Evolutionary conservation across 2,888 invertebrate genomes (phyloP).

Genomic region (Tetheella fluctuosa): DNA sequence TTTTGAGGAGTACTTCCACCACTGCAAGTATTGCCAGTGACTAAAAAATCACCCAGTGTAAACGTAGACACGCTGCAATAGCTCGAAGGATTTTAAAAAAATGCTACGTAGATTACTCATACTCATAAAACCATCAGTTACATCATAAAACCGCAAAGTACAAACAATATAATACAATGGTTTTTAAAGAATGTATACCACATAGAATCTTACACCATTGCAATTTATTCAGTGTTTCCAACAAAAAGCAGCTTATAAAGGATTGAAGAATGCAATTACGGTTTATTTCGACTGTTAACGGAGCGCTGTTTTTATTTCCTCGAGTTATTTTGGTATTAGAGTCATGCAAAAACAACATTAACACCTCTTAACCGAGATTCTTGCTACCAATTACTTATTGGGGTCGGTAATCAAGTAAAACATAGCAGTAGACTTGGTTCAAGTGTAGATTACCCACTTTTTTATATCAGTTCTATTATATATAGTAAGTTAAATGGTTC

Average conservation of each 20-base stretch:
- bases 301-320: not conserved
- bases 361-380: not conserved
- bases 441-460: too few relatives aligned
- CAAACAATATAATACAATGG: too few relatives aligned
- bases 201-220: not conserved
- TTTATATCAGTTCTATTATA: too few relatives aligned
- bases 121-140: too few relatives aligned
- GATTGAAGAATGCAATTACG: constrained; percentile 22
- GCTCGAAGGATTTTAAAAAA: too few relatives aligned
- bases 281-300: constrained; percentile 21
- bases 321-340: not conserved
- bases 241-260: constrained; percentile 26
- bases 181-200: not conserved
- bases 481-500: too few relatives aligned
- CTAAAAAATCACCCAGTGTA: too few relatives aligned
- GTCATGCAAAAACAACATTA: constrained; percentile 2
- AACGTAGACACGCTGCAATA: too few relatives aligned
- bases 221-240: constrained; percentile 8
- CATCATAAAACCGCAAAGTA: too few relatives aligned
- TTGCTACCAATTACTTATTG: not conserved
- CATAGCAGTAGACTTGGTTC: not conserved
- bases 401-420: not conserved
- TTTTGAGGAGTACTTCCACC: too few relatives aligned
- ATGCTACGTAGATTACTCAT: too few relatives aligned
- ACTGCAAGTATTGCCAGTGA: too few relatives aligned